Base-by-base conservation (phyloP, 1,140 invertebrate genomes). In the Pseudomyrmex sp. region DNA sequence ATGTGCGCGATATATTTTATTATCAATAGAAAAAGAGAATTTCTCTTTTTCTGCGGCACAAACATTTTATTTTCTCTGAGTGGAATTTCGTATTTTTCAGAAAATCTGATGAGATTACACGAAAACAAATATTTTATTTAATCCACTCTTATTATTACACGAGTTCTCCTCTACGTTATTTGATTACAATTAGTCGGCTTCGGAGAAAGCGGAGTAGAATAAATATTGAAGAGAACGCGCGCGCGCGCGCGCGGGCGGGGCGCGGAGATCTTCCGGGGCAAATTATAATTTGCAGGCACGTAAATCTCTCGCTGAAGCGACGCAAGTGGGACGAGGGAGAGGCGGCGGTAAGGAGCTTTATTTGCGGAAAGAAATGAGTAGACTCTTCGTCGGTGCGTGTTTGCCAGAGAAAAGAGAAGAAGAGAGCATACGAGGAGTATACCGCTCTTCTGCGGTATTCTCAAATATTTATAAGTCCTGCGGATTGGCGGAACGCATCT, bases 401-500 rank as follows among this genome's bases (percentile, higher is more conserved):
- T 82, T 74, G 79, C 69, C n/a, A 35, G 48, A 63, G 35, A 35
- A 35, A 35, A 7, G 4, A 35, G 35, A 35, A 0, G 7, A 5
- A 35, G 35, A 35, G 35, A 35, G 35, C 35, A 35, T 35, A 35
- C 35, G 35, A 5, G 13, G 58, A 35, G 44, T 15, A 23, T 15
- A 18, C 58, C 26, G n/a, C 62, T 70, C 35, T 84, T 62, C 20
- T 52, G 63, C 58, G 75, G 76, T 70, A 62, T 65, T n/a, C 50
- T 80, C 65, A 68, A 52, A 84, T 84, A 84, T 84, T 84, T 80
- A 68, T 63, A 62, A 70, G 66, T 56, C 48, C 26, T 62, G 61
- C 44, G 76, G 76, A 89, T 89, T 88, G 77, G 69, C 48, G 80
- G 70, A 75, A 75, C 79, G 65, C 79, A 65, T 82, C 70, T 82